A percentile compares a stretch with the other conserved stretches of the same genome.
Evolutionary conservation across 2,888 invertebrate genomes (phyloP).

Genomic region (Amphipyra berbera): DNA sequence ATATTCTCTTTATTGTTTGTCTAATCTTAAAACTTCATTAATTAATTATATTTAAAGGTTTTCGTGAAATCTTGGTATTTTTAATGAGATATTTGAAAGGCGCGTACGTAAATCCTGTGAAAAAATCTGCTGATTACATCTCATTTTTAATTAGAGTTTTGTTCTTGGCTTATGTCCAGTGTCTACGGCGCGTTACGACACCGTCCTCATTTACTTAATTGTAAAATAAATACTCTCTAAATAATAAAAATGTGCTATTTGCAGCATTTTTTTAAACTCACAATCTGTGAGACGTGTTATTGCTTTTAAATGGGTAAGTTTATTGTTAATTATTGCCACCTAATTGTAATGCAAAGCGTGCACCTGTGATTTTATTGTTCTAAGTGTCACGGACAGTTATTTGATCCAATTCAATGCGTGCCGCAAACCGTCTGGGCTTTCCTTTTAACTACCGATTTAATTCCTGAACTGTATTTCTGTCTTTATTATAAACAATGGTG

Average conservation of each 20-base stretch:
- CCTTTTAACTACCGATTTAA: constrained; percentile 31
- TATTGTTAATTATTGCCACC: constrained; percentile 45
- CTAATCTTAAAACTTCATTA: constrained; percentile 37
- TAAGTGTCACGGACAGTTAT: constrained; percentile 80
- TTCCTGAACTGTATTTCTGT: constrained; percentile 5
- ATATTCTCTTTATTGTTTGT: constrained; percentile 39
- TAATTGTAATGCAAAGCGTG: constrained; percentile 49
- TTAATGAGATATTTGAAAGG: constrained; percentile 30
- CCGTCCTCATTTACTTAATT: constrained; percentile 63
- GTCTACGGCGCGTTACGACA: constrained; percentile 53
- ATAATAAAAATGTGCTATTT: constrained; percentile 35
- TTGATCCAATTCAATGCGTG: constrained; percentile 67
- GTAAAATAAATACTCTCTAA: constrained; percentile 50
- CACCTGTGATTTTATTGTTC: constrained; percentile 73
- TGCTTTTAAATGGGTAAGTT: constrained; percentile 20
- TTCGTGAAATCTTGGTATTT: constrained; percentile 38
- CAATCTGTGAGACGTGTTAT: constrained; percentile 42
- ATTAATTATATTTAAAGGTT: constrained; percentile 33
- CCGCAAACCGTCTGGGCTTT: constrained; percentile 39
- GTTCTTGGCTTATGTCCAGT: constrained; percentile 66
- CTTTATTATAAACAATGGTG: not conserved
- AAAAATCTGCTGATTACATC: constrained; percentile 60
- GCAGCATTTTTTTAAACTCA: constrained; percentile 8
- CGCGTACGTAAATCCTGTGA: constrained; percentile 60
- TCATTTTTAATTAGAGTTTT: constrained; percentile 65